A percentile compares a stretch with the other conserved stretches of the same genome.
Conservation (phyloP, 2,888 invertebrate genomes). For the Odontocolon sp. region DNA sequence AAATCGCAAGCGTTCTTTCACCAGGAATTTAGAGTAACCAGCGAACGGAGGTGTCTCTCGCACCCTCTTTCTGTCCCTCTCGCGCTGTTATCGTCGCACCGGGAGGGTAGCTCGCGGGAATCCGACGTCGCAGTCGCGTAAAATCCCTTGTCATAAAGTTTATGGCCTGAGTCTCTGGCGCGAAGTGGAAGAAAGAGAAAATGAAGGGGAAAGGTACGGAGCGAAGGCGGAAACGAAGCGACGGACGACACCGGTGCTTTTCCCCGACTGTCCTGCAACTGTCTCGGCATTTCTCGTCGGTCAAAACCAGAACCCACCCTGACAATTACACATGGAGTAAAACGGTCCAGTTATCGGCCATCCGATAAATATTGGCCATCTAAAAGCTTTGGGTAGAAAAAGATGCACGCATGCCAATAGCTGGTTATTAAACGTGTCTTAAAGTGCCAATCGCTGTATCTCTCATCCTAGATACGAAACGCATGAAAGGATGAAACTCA, state of each 20-base stretch:
- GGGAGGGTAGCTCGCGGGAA: conserved; percentile 29
- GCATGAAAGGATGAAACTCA: too few species aligned
- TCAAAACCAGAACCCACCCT: conserved; percentile 2
- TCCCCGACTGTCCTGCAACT: conserved; percentile 13
- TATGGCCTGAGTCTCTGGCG: conserved; percentile 57
- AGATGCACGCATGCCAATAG: too few species aligned
- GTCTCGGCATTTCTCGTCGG: conserved; percentile 12
- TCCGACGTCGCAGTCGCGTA: conserved; percentile 56
- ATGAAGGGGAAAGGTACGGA: conserved; percentile 36
- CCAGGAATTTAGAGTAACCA: conserved; percentile 12
- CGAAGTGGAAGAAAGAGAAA: conserved; percentile 54
- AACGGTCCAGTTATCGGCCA: too few species aligned
- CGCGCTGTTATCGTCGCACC: conserved; percentile 11
- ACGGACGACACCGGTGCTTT: too few species aligned
- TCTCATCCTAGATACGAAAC: too few species aligned
- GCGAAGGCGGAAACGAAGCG: not conserved
- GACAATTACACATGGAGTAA: too few species aligned
- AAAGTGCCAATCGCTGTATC: too few species aligned
- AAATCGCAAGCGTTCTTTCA: conserved; percentile 27
- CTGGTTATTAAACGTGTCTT: too few species aligned
- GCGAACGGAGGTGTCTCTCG: not conserved
- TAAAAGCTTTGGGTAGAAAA: too few species aligned
- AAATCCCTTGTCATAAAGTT: conserved; percentile 62
- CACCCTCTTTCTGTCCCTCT: not conserved
- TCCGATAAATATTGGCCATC: too few species aligned